Percentiles rank a stretch among this genome's conserved stretches.
phyloP scores from a whole-genome alignment of 2,888 invertebrate species.

The Trachelus troglodyta region DNA sequence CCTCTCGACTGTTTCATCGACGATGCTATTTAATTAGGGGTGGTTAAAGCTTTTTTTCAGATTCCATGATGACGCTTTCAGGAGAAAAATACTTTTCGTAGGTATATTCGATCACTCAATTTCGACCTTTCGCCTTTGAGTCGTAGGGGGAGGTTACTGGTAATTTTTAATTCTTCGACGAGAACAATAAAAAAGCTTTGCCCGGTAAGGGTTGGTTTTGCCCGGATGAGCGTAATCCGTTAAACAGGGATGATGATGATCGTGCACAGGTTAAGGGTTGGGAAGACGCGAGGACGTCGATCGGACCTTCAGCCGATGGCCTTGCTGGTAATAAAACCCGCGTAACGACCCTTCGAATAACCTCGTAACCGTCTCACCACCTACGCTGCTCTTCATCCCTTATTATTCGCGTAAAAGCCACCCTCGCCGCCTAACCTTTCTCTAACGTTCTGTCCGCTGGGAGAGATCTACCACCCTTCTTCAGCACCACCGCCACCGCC shows the following conservation, averaged over 20 bases:
- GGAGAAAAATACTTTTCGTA: not conserved
- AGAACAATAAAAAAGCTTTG: not conserved
- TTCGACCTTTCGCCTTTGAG: no score
- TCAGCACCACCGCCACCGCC: not conserved
- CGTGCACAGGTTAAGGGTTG: not conserved
- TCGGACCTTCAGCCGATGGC: not conserved
- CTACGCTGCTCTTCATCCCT: not conserved
- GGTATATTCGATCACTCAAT: not conserved
- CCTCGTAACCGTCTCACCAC: not conserved
- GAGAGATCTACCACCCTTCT: not conserved
- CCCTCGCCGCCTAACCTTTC: not conserved
- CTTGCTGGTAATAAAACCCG: not conserved
- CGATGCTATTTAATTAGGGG: not conserved
- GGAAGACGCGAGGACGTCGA: not conserved
- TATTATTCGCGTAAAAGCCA: slow-evolving; percentile 1
- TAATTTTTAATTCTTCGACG: not conserved
- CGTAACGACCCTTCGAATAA: not conserved
- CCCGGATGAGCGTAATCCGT: not conserved
- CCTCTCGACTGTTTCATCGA: not conserved
- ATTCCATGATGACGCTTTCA: not conserved
- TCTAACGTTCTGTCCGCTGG: not conserved
- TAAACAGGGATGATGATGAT: not conserved
- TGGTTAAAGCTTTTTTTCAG: not conserved
- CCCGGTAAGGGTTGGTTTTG: no score
- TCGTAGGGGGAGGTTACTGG: no score